phyloP scores from a whole-genome alignment of 2,888 invertebrate species.

The Leptinotarsa tumamoca region DNA sequence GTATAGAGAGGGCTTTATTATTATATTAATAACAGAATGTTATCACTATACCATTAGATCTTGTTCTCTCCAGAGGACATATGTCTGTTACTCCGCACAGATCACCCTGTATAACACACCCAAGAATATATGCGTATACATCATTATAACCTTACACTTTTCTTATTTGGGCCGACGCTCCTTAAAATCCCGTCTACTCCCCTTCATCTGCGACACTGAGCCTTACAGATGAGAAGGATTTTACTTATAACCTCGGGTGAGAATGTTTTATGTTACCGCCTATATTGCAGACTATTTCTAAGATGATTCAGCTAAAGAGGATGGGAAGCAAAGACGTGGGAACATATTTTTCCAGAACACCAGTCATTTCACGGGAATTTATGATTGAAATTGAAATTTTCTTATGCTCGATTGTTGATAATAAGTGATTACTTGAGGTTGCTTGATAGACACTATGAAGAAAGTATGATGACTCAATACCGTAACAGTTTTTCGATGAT shows the following conservation, averaged over 20 bases:
- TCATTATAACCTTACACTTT: neutral
- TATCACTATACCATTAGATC: no score
- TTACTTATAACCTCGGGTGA: slow-evolving; percentile 30
- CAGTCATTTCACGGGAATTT: slow-evolving; percentile 23
- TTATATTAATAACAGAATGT: no score
- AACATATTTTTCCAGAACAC: slow-evolving; percentile 22
- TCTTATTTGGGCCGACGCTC: neutral
- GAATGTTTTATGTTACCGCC: slow-evolving; percentile 35
- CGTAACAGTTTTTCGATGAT: neutral
- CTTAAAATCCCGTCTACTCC: slow-evolving; percentile 8
- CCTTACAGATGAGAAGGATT: slow-evolving; percentile 26
- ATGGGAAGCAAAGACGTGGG: slow-evolving; percentile 32
- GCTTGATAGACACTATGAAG: neutral
- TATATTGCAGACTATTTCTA: slow-evolving; percentile 30
- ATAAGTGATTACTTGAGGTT: slow-evolving; percentile 1
- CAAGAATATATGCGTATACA: no score
- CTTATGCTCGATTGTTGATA: slow-evolving; percentile 4
- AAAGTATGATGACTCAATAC: neutral
- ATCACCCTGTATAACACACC: no score
- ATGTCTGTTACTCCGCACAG: no score
- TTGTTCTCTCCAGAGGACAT: no score
- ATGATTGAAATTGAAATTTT: slow-evolving; percentile 19
- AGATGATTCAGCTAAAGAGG: slow-evolving; percentile 34
- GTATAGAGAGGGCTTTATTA: no score
- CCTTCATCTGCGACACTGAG: slow-evolving; percentile 23